A percentile compares a stretch with the other conserved stretches of the same genome.
Evolutionary conservation across 2,113 vertebrate genomes (phyloP).

Genomic region (Budorcas taxicolor): DNA sequence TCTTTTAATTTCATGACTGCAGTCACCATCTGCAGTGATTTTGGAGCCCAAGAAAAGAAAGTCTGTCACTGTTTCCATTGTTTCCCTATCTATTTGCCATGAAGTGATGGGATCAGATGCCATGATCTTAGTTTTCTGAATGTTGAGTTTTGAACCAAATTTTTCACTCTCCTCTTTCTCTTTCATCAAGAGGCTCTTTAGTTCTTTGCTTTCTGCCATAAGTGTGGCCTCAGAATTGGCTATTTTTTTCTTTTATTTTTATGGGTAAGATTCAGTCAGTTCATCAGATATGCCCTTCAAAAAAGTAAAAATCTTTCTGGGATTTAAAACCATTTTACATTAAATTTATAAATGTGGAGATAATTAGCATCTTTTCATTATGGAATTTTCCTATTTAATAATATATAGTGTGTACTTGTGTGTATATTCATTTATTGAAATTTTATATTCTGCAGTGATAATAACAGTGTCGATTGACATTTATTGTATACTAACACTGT

Average conservation of each 20-base stretch:
- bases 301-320: background rate
- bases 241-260: background rate
- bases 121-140: background rate
- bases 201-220: background rate
- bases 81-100: background rate
- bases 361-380: background rate
- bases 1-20: background rate
- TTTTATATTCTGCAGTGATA: background rate
- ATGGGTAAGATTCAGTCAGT: background rate
- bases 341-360: background rate
- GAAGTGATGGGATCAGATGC: background rate
- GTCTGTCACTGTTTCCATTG: background rate
- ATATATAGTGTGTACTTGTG: background rate
- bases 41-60: background rate
- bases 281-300: background rate
- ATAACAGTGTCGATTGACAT: background rate
- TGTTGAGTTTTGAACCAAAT: background rate
- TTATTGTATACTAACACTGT: background rate
- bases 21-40: background rate
- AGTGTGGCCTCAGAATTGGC: background rate
- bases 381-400: background rate
- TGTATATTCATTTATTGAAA: background rate
- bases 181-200: background rate
- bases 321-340: background rate
- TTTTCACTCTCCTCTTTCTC: background rate